These are phyloP conservation scores for Diuraphis noxia DNA, from an alignment of 1,140 invertebrate species.

Conservation along the genomic window DNA sequence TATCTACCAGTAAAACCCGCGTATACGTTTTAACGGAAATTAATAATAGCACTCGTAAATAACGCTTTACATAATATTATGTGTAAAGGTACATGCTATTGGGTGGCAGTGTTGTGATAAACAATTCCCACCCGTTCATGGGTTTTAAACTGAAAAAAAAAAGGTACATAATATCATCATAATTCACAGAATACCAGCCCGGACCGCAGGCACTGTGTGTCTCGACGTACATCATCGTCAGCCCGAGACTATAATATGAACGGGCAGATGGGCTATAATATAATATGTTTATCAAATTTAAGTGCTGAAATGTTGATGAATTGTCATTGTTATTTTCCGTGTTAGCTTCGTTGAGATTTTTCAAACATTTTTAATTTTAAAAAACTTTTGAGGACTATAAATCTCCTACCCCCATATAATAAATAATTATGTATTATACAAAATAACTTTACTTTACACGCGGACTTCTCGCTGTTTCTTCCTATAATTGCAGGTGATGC, in stretches of 20 bases:
- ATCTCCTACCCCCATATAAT: not conserved
- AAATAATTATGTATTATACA: not conserved
- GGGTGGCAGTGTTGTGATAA: too few relatives aligned
- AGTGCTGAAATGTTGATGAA: not conserved
- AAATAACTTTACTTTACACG: too few relatives aligned
- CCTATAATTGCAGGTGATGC: too few relatives aligned
- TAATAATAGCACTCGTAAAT: constrained; percentile 10
- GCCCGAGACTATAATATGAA: not conserved
- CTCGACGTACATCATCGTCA: not conserved
- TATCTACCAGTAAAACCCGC: not conserved
- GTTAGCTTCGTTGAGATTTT: not conserved
- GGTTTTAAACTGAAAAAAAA: too few relatives aligned
- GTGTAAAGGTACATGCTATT: too few relatives aligned
- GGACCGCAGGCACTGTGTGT: not conserved
- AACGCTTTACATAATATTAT: not conserved
- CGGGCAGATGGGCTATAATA: not conserved
- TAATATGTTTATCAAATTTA: not conserved
- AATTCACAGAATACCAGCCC: not conserved
- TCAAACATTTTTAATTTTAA: not conserved
- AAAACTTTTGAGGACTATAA: not conserved
- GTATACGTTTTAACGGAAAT: not conserved
- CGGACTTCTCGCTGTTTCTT: too few relatives aligned
- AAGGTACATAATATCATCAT: not conserved
- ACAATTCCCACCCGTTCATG: too few relatives aligned
- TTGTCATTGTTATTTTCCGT: not conserved